Evolutionary conservation across 2,113 vertebrate genomes (phyloP).

Genomic region (Thymallus thymallus): DNA sequence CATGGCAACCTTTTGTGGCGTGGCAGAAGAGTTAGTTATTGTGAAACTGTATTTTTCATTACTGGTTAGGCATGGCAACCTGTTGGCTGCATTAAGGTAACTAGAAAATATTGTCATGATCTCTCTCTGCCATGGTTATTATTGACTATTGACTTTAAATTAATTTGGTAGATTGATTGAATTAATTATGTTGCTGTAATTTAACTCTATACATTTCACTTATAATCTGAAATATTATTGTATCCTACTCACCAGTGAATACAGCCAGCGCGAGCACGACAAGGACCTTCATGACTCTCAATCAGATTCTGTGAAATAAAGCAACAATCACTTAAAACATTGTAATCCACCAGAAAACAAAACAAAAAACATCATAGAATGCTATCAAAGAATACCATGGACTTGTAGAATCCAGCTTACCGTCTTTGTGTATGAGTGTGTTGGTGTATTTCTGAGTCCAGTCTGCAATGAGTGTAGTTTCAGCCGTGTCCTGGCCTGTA

Average conservation of each 20-base stretch:
- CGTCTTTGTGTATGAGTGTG: constrained; percentile 20
- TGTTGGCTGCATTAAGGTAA: constrained; percentile 25
- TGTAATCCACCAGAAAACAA: neutral
- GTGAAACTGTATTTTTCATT: too few relatives aligned
- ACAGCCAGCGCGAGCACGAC: constrained; percentile 55
- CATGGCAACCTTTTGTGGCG: constrained; percentile 62
- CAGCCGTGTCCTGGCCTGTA: constrained; percentile 17
- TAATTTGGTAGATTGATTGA: too few relatives aligned
- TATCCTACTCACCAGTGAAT: constrained; percentile 60
- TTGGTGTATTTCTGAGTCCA: constrained; percentile 41
- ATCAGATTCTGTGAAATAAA: constrained; percentile 22
- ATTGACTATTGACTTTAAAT: too few relatives aligned
- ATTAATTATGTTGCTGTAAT: too few relatives aligned
- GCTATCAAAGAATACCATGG: constrained; percentile 8
- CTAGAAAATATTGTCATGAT: too few relatives aligned
- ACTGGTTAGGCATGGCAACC: constrained; percentile 60
- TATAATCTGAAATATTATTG: too few relatives aligned
- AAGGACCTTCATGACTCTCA: constrained; percentile 65
- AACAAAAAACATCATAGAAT: neutral
- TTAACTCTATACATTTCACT: too few relatives aligned
- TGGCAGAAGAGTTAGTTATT: too few relatives aligned
- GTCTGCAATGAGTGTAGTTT: constrained; percentile 41
- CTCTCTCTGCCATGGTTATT: too few relatives aligned
- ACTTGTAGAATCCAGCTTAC: too few relatives aligned
- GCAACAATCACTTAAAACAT: neutral